Conservation (phyloP, 1,140 invertebrate species). For the Spodoptera frugiperda region DNA sequence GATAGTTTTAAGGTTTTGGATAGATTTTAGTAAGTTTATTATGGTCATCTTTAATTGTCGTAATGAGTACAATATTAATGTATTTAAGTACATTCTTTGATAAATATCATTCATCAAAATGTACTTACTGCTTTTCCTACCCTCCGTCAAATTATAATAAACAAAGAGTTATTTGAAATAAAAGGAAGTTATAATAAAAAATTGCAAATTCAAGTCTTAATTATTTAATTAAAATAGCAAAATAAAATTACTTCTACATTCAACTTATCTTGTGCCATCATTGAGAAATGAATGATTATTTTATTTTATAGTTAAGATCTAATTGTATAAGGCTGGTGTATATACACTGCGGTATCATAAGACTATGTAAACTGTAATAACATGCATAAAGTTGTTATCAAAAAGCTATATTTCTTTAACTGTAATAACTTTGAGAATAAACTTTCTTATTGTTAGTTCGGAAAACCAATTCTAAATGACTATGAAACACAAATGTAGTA, state of each 20-base stretch:
- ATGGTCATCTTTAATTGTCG: too few species aligned
- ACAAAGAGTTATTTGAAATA: too few species aligned
- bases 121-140: too few species aligned
- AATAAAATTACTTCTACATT: slow-evolving; percentile 45
- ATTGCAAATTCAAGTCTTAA: slow-evolving; percentile 18
- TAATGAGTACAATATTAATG: too few species aligned
- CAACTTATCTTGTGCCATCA: slow-evolving; percentile 31
- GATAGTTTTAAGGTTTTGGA: too few species aligned
- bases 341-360: slow-evolving; percentile 30
- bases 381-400: slow-evolving; percentile 27
- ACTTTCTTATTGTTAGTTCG: neutral
- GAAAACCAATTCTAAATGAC: neutral
- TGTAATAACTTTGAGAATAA: neutral
- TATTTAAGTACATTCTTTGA: too few species aligned
- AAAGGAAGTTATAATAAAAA: neutral
- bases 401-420: neutral
- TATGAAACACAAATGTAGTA: neutral
- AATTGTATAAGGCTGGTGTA: slow-evolving; percentile 10
- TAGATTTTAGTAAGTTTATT: too few species aligned
- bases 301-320: slow-evolving; percentile 21
- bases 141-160: too few species aligned
- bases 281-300: slow-evolving; percentile 37
- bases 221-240: slow-evolving; percentile 48
- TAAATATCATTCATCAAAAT: too few species aligned
- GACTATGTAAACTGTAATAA: slow-evolving; percentile 35